phyloP scores from a whole-genome alignment of 2,797 vertebrate species.

The Pipistrellus pipistrellus region DNA sequence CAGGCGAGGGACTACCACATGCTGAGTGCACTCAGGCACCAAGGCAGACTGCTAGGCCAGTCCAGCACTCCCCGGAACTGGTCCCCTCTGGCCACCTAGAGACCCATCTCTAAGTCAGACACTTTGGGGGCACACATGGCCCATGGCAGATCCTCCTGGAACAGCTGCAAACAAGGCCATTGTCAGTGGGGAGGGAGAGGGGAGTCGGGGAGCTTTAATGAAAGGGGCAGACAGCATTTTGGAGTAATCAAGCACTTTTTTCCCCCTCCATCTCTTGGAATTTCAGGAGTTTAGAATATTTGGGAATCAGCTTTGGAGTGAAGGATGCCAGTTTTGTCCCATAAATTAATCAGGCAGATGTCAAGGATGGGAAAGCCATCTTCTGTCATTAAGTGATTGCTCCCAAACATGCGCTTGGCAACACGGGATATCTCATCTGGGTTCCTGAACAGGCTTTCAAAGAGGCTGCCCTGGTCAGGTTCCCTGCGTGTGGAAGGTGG shows the following conservation, averaged over 20 bases:
- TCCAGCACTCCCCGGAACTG: background rate
- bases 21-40: background rate
- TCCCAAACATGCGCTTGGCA: slow-evolving; percentile 49
- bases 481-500: background rate
- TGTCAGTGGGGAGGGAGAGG: background rate
- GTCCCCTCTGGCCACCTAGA: slow-evolving; percentile 42
- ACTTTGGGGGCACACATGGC: slow-evolving; percentile 62
- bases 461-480: background rate
- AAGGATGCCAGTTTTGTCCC: slow-evolving; percentile 46
- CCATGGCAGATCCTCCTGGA: slow-evolving; percentile 40
- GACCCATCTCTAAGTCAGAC: slow-evolving; percentile 33
- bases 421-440: background rate
- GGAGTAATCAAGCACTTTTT: slow-evolving; percentile 50
- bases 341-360: slow-evolving; percentile 69
- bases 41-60: background rate
- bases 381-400: slow-evolving; percentile 46
- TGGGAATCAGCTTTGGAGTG: slow-evolving; percentile 56
- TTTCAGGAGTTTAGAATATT: slow-evolving; percentile 58
- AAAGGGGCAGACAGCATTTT: slow-evolving; percentile 19
- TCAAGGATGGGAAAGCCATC: slow-evolving; percentile 67
- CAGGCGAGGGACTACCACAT: background rate
- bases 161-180: slow-evolving; percentile 58
- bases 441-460: background rate
- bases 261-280: slow-evolving; percentile 37
- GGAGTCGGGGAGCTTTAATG: background rate